Base-by-base conservation (phyloP, 1,140 invertebrate species). In the Danaus melanippus region DNA sequence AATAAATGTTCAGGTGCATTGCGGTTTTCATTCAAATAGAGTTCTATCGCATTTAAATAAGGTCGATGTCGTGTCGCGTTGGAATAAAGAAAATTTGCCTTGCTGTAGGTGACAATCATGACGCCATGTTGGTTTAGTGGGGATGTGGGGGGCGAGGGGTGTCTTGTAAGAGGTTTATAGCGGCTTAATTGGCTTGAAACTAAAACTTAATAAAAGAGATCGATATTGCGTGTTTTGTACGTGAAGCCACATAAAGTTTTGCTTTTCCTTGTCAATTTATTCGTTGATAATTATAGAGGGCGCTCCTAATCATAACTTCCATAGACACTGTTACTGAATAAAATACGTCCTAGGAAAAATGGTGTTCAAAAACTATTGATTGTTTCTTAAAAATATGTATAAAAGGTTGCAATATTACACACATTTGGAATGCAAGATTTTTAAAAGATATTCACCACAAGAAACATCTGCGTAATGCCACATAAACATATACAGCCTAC, bases 81-180 rank as follows among this genome's bases (percentile, higher is more conserved):
- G 52, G 51, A 63, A 63, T 64, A 47, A 57, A 53, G 67, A 58
- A 74, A 71, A 65, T 65, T 71, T 71, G 70, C 60, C 60, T 53
- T 64, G 74, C 67, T 67, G 54, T 75, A 85, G 80, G 79, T 85
- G 82, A 85, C 79, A 85, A 85, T 73, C 65, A 60, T 72, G 76
- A 79, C 79, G 82, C 82, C 82, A 85, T 85, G 72, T 85, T 85
- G 79, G 73, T 79, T 78, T 78, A 74, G 71, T 68, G 72, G 67
- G 58, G 64, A 60, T 64, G 73, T 70, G 69, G 74, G 71, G 62
- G 54, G 17, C 65, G 67, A 67, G 66, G 76, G 78, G 79, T 77
- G 77, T 71, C 65, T 84, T 74, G 70, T 82, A 79, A 72, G 72
- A 64, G 77, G 72, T 73, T 83, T 80, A 83, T 76, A 62, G 58